phyloP scores from a whole-genome alignment of 2,888 invertebrate genomes.

The Drosophila subsilvestris region DNA sequence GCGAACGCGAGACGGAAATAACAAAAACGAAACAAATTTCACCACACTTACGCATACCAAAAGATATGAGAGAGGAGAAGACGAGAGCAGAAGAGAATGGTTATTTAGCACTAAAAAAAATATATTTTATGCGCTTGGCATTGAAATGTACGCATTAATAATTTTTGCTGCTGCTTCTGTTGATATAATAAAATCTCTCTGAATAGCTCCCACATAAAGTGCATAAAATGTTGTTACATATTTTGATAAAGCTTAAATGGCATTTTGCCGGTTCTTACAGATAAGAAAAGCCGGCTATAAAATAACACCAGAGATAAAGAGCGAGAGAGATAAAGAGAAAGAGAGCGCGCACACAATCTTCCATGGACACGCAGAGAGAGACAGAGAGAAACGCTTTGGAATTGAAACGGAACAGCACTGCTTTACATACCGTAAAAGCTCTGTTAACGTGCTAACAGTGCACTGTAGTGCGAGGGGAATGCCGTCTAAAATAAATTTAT shows the following conservation, averaged over 20 bases:
- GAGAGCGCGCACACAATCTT: slow-evolving; percentile 37
- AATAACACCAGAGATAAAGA: slow-evolving; percentile 7
- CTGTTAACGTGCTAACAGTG: slow-evolving; percentile 57
- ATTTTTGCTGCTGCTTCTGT: slow-evolving; percentile 6
- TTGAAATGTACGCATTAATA: slow-evolving; percentile 25
- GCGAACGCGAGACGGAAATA: slow-evolving; percentile 60
- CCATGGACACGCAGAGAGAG: slow-evolving; percentile 1
- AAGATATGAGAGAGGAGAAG: slow-evolving; percentile 15
- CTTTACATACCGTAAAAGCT: slow-evolving; percentile 18
- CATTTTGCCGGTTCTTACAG: slow-evolving; percentile 67
- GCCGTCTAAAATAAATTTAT: slow-evolving; percentile 71
- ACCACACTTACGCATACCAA: slow-evolving; percentile 50
- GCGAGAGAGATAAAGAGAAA: slow-evolving; percentile 27
- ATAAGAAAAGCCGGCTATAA: slow-evolving; percentile 70
- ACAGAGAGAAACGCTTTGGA: slow-evolving; percentile 12
- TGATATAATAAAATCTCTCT: slow-evolving; percentile 19
- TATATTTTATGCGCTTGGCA: slow-evolving; percentile 29
- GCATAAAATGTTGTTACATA: slow-evolving; percentile 5
- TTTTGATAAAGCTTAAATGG: slow-evolving; percentile 35
- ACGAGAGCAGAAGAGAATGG: slow-evolving; percentile 7
- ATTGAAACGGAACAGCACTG: slow-evolving; percentile 14
- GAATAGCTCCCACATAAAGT: neutral
- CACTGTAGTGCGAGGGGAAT: slow-evolving; percentile 10
- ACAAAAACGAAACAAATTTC: slow-evolving; percentile 63
- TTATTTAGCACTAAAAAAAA: neutral